Evolutionary conservation across 2,888 invertebrate genomes (phyloP).

Genomic region (Cataglyphis livida): DNA sequence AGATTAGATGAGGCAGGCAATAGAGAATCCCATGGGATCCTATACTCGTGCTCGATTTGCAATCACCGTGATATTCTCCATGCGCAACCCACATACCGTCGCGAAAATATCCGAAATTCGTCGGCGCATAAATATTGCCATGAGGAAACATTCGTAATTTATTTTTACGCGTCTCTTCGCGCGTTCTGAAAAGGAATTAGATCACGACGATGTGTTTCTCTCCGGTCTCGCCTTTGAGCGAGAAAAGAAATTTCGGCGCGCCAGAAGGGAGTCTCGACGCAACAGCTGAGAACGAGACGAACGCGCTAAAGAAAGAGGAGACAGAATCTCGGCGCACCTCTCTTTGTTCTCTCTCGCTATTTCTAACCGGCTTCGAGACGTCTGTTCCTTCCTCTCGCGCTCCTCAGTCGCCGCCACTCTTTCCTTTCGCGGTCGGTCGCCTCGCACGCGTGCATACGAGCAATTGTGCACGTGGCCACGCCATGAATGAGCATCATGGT

Average conservation of each 20-base stretch:
- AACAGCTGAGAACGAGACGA: slow-evolving; percentile 22
- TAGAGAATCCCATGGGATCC: neutral
- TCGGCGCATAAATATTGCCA: slow-evolving; percentile 37
- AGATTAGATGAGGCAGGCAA: no score
- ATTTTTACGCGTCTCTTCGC: slow-evolving; percentile 40
- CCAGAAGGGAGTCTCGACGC: slow-evolving; percentile 26
- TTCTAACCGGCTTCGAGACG: slow-evolving; percentile 68
- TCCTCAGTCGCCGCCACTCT: slow-evolving; percentile 13
- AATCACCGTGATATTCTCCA: slow-evolving; percentile 25
- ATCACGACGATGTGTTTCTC: slow-evolving; percentile 44
- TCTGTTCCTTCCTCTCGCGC: slow-evolving; percentile 38
- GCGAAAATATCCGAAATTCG: slow-evolving; percentile 29
- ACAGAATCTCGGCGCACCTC: slow-evolving; percentile 32
- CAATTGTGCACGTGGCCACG: slow-evolving; percentile 62
- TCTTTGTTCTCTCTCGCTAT: slow-evolving; percentile 73
- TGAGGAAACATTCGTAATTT: slow-evolving; percentile 31
- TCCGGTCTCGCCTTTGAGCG: slow-evolving; percentile 34
- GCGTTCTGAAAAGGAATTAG: slow-evolving; percentile 37
- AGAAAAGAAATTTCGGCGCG: slow-evolving; percentile 45
- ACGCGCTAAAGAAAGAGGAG: slow-evolving; percentile 27
- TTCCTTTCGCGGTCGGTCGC: slow-evolving; percentile 51
- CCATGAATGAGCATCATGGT: slow-evolving; percentile 69
- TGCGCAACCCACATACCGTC: neutral
- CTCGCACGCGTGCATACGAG: slow-evolving; percentile 42
- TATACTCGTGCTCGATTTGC: neutral